phyloP scores from a whole-genome alignment of 2,113 vertebrate species.

The Tyto alba region DNA sequence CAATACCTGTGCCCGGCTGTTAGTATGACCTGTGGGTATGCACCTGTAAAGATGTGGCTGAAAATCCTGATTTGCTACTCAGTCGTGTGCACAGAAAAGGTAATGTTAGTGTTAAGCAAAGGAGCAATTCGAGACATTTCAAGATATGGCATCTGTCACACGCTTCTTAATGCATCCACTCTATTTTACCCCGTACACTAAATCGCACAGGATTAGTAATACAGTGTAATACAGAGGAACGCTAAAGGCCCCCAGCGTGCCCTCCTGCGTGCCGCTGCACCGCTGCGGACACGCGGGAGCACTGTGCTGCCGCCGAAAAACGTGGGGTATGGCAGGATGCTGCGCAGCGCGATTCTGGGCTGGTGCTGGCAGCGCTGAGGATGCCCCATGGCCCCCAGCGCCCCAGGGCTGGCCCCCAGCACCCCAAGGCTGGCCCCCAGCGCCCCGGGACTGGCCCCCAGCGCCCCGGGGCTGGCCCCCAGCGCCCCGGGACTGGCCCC shows the following conservation, averaged over 20 bases:
- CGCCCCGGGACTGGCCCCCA: too few species aligned
- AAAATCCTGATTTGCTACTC: fast-evolving
- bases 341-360: too few species aligned
- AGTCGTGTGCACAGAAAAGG: neutral
- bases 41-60: fast-evolving
- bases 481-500: too few species aligned
- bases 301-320: fast-evolving
- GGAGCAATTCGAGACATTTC: neutral
- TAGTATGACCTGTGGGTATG: fast-evolving
- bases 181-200: neutral
- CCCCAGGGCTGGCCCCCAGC: too few species aligned
- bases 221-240: fast-evolving
- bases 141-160: neutral
- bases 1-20: fast-evolving
- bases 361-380: too few species aligned
- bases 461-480: too few species aligned
- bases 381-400: too few species aligned
- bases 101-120: neutral
- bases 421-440: too few species aligned
- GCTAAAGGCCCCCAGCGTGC: neutral
- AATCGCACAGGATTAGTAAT: fast-evolving
- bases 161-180: neutral
- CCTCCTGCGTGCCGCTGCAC: neutral
- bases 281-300: fast-evolving
- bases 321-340: too few species aligned